A percentile compares a stretch with the other conserved stretches of the same genome.
Evolutionary conservation across 2,113 vertebrate species (phyloP).

Genomic region (Cettia cetti): DNA sequence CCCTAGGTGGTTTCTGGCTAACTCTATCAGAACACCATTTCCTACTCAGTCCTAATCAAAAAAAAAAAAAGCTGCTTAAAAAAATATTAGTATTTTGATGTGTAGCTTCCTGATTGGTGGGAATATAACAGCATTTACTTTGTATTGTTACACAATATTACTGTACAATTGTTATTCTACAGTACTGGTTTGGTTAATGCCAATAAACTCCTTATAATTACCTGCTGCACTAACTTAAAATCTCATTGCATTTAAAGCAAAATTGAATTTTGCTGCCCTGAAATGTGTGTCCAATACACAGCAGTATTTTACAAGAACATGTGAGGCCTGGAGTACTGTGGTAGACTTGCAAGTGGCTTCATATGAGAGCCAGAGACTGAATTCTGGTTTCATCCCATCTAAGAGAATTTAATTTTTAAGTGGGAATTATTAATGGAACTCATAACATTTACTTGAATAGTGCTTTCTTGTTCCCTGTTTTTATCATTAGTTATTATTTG

Average conservation of each 20-base stretch:
- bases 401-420: not conserved
- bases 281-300: not conserved
- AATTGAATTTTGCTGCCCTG: not conserved
- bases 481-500: slow-evolving; percentile 54
- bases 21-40: not conserved
- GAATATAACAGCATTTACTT: not conserved
- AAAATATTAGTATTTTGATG: not conserved
- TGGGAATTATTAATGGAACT: not conserved
- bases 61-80: fast-evolving
- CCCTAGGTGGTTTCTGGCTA: not conserved
- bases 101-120: not conserved
- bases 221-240: not conserved
- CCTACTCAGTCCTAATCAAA: not conserved
- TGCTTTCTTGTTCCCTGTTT: not conserved
- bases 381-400: not conserved
- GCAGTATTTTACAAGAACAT: not conserved
- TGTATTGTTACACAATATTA: not conserved
- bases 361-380: not conserved
- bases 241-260: not conserved
- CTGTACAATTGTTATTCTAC: not conserved
- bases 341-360: not conserved
- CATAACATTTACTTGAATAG: not conserved
- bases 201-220: not conserved
- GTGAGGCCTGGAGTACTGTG: not conserved
- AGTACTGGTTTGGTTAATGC: not conserved